phyloP scores from a whole-genome alignment of 2,113 vertebrate genomes.

The Anoplopoma fimbria region DNA sequence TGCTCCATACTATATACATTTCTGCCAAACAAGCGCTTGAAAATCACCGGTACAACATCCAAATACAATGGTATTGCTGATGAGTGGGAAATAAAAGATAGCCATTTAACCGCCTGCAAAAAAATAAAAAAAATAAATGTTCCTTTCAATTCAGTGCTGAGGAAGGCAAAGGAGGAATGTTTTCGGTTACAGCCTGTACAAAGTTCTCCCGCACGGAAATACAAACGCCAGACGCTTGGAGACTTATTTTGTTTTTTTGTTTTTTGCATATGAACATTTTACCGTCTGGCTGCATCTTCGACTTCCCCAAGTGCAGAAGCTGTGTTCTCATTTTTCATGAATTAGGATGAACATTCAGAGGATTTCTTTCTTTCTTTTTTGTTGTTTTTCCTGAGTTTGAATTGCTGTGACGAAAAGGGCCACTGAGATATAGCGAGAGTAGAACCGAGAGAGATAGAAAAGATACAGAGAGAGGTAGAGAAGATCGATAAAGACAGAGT shows the following conservation, averaged over 20 bases:
- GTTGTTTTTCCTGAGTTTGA: slow-evolving; percentile 95
- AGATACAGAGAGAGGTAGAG: slow-evolving; percentile 79
- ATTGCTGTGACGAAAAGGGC: slow-evolving; percentile 93
- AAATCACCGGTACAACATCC: slow-evolving; percentile 87
- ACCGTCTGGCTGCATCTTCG: slow-evolving; percentile 92
- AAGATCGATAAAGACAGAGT: slow-evolving; percentile 73
- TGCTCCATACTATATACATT: slow-evolving; percentile 87
- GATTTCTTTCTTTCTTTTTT: slow-evolving; percentile 78
- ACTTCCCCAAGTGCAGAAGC: slow-evolving; percentile 91
- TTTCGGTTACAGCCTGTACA: slow-evolving; percentile 87
- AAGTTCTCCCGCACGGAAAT: slow-evolving; percentile 91
- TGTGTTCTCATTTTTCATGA: slow-evolving; percentile 91
- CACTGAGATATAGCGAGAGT: slow-evolving; percentile 85
- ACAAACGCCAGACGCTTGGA: slow-evolving; percentile 91
- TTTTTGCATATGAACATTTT: slow-evolving; percentile 95
- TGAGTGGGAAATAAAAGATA: slow-evolving; percentile 81
- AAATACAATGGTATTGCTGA: slow-evolving; percentile 93
- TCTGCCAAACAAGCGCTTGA: slow-evolving; percentile 87
- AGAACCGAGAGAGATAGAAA: slow-evolving; percentile 55
- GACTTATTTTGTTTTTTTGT: slow-evolving; percentile 72
- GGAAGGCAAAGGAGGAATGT: slow-evolving; percentile 98
- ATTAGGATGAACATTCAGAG: slow-evolving; percentile 99
- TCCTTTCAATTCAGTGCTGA: slow-evolving; percentile 85
- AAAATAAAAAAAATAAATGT: slow-evolving; percentile 63
- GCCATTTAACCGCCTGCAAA: slow-evolving; percentile 82